phyloP scores from a whole-genome alignment of 2,797 vertebrate genomes.

The Hephaestus fuliginosus region DNA sequence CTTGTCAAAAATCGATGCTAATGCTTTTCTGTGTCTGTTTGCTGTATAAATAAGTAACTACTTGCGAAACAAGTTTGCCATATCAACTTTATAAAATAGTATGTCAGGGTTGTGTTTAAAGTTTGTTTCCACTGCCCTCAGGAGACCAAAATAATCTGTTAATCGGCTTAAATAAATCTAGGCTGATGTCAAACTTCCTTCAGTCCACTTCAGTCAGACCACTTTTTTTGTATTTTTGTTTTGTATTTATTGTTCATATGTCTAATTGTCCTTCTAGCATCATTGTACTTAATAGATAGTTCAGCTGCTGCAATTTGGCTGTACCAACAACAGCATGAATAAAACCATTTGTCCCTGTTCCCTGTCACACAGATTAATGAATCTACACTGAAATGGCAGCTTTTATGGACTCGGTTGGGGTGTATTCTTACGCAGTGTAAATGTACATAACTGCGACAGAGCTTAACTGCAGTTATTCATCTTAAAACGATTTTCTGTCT shows the following conservation, averaged over 20 bases:
- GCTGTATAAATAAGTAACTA: not conserved
- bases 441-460: conserved; percentile 52
- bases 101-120: not conserved
- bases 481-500: conserved; percentile 71
- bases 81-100: not conserved
- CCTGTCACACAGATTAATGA: conserved; percentile 57
- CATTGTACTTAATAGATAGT: not conserved
- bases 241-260: no score
- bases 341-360: conserved; percentile 44
- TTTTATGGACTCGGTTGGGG: conserved; percentile 45
- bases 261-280: not conserved
- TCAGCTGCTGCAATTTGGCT: conserved; percentile 2
- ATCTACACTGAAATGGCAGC: conserved; percentile 45
- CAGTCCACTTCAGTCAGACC: no score
- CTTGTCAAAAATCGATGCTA: not conserved
- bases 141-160: no score
- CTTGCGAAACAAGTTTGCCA: not conserved
- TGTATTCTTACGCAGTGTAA: conserved; percentile 42
- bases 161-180: no score
- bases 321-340: conserved; percentile 30
- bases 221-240: not conserved
- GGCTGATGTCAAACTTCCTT: not conserved
- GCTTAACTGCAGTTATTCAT: conserved; percentile 74
- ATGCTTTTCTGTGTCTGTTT: not conserved
- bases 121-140: not conserved